phyloP scores from a whole-genome alignment of 1,140 invertebrate genomes.

The Cecropterus lyciades region DNA sequence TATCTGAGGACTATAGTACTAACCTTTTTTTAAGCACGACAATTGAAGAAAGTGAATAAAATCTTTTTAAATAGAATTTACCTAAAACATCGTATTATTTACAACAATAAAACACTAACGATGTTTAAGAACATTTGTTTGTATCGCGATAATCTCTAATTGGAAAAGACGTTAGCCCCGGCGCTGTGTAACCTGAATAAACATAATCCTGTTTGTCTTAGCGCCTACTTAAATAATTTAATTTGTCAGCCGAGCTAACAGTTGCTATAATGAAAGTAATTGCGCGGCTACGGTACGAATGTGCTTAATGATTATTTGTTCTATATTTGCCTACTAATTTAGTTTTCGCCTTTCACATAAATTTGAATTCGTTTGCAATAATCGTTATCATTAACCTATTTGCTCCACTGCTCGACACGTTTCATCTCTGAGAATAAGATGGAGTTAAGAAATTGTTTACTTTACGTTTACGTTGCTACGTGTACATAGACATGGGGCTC shows the following conservation, averaged over 20 bases:
- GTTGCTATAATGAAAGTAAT: constrained; percentile 6
- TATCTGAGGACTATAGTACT: no score
- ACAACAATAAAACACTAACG: background rate
- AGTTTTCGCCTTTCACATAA: no score
- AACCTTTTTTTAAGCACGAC: no score
- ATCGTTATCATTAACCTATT: no score
- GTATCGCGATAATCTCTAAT: constrained; percentile 1
- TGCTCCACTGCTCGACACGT: no score
- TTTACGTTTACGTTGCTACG: no score
- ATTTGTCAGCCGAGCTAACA: constrained; percentile 9
- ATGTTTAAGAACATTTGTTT: background rate
- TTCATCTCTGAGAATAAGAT: no score
- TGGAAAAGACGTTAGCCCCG: constrained; percentile 1
- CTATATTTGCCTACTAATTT: background rate
- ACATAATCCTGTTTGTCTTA: constrained; percentile 19
- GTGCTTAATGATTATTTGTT: background rate
- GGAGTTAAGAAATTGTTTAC: no score
- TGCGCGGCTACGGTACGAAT: background rate
- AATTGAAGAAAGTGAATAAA: no score
- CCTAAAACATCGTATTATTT: background rate
- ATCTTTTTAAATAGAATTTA: no score
- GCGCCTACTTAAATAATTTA: constrained; percentile 23
- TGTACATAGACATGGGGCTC: no score
- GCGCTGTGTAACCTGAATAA: constrained; percentile 13
- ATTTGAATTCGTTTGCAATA: no score